phyloP scores from a whole-genome alignment of 2,888 invertebrate species.

The Leptarthrus brevirostris region DNA sequence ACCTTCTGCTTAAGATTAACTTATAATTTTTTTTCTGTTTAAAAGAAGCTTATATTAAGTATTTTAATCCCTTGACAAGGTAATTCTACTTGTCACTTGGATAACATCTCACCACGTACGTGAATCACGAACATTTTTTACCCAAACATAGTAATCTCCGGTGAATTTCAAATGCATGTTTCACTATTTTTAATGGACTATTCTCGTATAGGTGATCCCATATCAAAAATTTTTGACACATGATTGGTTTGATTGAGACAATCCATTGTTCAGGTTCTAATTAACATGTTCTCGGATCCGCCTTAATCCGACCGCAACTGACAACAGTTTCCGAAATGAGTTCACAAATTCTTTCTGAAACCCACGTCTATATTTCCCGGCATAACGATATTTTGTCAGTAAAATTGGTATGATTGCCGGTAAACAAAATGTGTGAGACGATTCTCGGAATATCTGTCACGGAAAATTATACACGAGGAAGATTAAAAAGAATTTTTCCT shows the following conservation, averaged over 20 bases:
- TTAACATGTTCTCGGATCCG: conserved; percentile 29
- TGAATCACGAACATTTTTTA: not conserved
- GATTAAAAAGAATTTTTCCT: too few relatives aligned
- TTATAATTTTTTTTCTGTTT: too few relatives aligned
- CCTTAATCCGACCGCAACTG: not conserved
- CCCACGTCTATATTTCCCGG: conserved; percentile 9
- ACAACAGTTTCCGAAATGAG: not conserved
- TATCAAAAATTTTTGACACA: conserved; percentile 32
- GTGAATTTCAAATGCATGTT: not conserved
- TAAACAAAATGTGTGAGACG: not conserved
- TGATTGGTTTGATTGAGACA: conserved; percentile 19
- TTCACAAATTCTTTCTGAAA: conserved; percentile 26
- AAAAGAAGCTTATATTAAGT: not conserved
- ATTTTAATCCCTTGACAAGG: conserved; percentile 32
- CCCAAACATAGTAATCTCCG: not conserved
- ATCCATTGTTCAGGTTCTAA: conserved; percentile 18
- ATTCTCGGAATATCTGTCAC: conserved; percentile 13
- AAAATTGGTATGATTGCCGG: conserved; percentile 15
- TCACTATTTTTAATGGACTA: conserved; percentile 14
- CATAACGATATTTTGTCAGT: conserved; percentile 20
- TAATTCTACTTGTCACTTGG: conserved; percentile 7
- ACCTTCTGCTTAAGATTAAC: too few relatives aligned
- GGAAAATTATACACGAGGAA: conserved; percentile 1
- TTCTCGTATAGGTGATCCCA: not conserved
- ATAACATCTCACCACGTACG: not conserved